Conservation (phyloP, 2,888 invertebrate species). For the Poecilus cupreus region DNA sequence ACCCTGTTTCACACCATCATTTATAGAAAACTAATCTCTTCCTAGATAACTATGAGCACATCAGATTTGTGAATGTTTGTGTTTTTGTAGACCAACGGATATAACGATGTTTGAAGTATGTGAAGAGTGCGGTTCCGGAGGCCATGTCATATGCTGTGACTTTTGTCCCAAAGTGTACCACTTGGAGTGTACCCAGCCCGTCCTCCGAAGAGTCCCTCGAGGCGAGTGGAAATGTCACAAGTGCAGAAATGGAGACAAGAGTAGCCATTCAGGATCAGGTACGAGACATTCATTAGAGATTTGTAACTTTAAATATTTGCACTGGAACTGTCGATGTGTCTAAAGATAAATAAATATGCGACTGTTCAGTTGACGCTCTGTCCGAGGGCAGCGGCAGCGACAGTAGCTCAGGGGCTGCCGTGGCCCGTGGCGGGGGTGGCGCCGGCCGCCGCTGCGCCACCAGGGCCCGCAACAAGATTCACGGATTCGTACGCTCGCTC, state of each 20-base stretch:
- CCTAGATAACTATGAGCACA: background rate
- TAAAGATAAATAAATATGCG: too few relatives aligned
- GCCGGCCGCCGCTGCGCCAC: conserved; percentile 77
- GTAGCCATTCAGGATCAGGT: conserved; percentile 63
- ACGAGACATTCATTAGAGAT: background rate
- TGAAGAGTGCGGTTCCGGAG: conserved; percentile 79
- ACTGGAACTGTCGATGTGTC: too few relatives aligned
- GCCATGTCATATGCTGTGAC: conserved; percentile 79
- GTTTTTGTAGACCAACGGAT: background rate
- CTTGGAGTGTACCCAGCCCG: conserved; percentile 82
- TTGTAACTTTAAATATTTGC: too few relatives aligned
- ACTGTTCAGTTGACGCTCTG: background rate
- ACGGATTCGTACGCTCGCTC: conserved; percentile 79
- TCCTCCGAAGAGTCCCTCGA: conserved; percentile 77
- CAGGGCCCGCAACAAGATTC: conserved; percentile 79
- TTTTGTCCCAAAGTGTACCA: conserved; percentile 81
- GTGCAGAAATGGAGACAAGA: conserved; percentile 73
- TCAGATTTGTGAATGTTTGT: background rate
- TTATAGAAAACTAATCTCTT: too few relatives aligned
- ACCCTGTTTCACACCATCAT: too few relatives aligned
- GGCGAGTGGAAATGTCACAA: conserved; percentile 78
- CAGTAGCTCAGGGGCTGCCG: conserved; percentile 67
- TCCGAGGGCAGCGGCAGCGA: conserved; percentile 9
- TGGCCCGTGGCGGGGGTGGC: conserved; percentile 73
- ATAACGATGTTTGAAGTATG: conserved; percentile 73